A percentile compares a stretch with the other conserved stretches of the same genome.
Conservation (phyloP, 2,888 invertebrate species). For the Eristalis arbustorum region DNA sequence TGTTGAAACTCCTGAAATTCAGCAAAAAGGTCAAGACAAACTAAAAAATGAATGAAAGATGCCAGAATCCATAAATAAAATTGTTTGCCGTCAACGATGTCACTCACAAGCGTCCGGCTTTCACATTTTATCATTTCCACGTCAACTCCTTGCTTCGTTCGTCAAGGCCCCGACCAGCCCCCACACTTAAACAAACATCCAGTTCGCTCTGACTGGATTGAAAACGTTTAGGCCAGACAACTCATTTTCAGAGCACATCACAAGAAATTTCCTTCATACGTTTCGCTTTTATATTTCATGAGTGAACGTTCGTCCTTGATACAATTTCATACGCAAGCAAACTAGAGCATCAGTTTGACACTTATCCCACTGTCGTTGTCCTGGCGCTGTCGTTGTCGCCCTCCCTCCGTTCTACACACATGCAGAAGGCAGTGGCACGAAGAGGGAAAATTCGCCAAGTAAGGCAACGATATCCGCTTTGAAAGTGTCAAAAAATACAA, state of each 20-base stretch:
- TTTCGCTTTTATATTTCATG: slow-evolving; percentile 2
- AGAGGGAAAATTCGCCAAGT: background rate
- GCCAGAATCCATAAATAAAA: too few relatives aligned
- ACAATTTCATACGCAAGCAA: slow-evolving; percentile 41
- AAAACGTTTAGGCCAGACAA: slow-evolving; percentile 21
- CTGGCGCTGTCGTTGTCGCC: background rate
- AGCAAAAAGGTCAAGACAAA: too few relatives aligned
- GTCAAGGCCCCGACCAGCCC: background rate
- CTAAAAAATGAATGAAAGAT: too few relatives aligned
- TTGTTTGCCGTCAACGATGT: too few relatives aligned
- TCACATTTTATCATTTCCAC: too few relatives aligned
- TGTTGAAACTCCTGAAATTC: too few relatives aligned
- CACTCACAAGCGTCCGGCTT: too few relatives aligned
- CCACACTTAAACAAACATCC: background rate
- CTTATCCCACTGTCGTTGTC: slow-evolving; percentile 21
- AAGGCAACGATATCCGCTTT: slow-evolving; percentile 10
- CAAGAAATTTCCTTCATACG: slow-evolving; percentile 7
- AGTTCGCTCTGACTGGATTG: background rate
- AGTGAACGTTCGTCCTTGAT: slow-evolving; percentile 30
- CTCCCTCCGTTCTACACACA: background rate
- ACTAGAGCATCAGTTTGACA: slow-evolving; percentile 36
- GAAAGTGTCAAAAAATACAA: slow-evolving; percentile 6
- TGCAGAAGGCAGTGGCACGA: background rate
- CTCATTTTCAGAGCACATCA: background rate
- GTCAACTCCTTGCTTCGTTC: too few relatives aligned